A percentile compares a stretch with the other conserved stretches of the same genome.
phyloP scores from a whole-genome alignment of 2,888 invertebrate genomes.

The Gari tellinella region DNA sequence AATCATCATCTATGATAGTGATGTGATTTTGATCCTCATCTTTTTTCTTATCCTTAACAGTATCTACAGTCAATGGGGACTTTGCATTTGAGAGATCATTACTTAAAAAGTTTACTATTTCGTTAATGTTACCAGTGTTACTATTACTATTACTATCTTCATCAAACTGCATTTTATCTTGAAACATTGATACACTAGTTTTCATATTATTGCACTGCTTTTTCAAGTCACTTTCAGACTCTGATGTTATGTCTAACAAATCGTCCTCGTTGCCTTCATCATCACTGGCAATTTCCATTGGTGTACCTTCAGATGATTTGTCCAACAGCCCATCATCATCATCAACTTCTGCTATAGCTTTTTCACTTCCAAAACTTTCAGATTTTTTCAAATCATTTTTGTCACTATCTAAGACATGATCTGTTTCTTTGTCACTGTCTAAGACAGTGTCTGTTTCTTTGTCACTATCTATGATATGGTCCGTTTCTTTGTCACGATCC shows the following conservation, averaged over 20 bases:
- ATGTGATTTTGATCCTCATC: too few relatives aligned
- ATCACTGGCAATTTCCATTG: conserved; percentile 55
- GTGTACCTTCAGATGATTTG: conserved; percentile 24
- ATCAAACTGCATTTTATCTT: not conserved
- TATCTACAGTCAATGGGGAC: too few relatives aligned
- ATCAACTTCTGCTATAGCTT: not conserved
- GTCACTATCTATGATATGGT: too few relatives aligned
- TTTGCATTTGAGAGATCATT: too few relatives aligned
- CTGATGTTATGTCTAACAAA: conserved; percentile 1
- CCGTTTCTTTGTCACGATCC: too few relatives aligned
- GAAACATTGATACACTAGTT: too few relatives aligned
- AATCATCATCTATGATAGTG: too few relatives aligned
- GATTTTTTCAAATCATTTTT: not conserved
- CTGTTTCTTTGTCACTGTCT: too few relatives aligned
- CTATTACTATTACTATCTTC: conserved; percentile 3
- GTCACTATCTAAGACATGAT: not conserved
- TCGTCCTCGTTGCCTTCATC: conserved; percentile 6
- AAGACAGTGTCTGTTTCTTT: too few relatives aligned
- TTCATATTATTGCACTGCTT: too few relatives aligned
- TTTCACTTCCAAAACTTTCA: not conserved
- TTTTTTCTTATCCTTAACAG: too few relatives aligned
- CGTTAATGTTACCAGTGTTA: not conserved
- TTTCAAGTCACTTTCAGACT: not conserved
- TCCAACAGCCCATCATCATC: conserved; percentile 1
- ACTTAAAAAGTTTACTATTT: not conserved